Base-by-base conservation (phyloP, 2,888 invertebrate species). In the Drosophila histrio region DNA sequence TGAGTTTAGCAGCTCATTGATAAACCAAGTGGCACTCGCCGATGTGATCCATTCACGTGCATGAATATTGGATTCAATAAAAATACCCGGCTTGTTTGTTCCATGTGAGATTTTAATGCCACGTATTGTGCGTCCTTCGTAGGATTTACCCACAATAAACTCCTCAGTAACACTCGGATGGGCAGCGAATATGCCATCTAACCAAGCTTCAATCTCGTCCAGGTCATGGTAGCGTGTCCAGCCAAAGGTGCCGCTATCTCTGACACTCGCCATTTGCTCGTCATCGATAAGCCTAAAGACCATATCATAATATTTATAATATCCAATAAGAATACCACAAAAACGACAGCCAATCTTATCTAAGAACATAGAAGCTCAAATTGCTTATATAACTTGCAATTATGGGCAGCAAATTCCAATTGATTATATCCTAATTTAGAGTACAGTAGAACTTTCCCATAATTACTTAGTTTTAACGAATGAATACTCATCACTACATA, bases 21-120 rank as follows among this genome's bases (percentile, higher is more conserved):
- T 94, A 47, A 96, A 93, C 91, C 94, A 95, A 0, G 95, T 94
- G 0, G 94, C 94, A 0, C 94, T 94, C 0, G 95, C 95, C 0
- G 95, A 94, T 0, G 95, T 93, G 21, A 96, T 95, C 96, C 96
- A 96, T 91, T 96, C 96, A 38, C 95, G 92, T 0, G 94, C 92
- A 81, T 94, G 94, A 32, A 94, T 94, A 49, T 94, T 94, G 34
- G 93, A 93, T 92, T 95, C 95, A 11, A 95, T 92, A 90, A 95
- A 94, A 9, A 94, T 93, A 15, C 92, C 93, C 62, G 93, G 92
- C 90, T 94, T 91, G 74, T 93, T 90, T 0, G 79, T 1, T 5
- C 88, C 89, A 32, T 86, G 86, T 0, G 92, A 91, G 15, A 94
- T 91, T 77, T 92, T 93, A 0, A 94, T 92, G 30, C 95, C 95